Conservation (phyloP, 2,888 invertebrate species). For the Lasioglossum villosulum region DNA sequence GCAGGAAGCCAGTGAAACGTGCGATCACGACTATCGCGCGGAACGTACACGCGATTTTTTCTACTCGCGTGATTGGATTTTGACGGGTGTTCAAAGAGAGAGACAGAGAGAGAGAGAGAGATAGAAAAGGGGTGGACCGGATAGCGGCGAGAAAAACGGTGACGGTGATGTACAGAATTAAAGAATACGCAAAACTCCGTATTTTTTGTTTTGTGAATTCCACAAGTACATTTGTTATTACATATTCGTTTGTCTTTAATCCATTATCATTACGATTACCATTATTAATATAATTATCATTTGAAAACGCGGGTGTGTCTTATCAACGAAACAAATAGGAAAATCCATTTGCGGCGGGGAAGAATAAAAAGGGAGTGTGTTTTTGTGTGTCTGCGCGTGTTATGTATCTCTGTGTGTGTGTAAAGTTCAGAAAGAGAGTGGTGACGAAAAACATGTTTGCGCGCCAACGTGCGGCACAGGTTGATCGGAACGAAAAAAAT, state of each 20-base stretch:
- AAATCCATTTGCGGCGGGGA: conserved; percentile 13
- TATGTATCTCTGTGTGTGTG: not conserved
- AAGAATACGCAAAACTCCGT: conserved; percentile 75
- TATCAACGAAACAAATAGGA: conserved; percentile 55
- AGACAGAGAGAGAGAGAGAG: not conserved
- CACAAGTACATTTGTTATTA: conserved; percentile 79
- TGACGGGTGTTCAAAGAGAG: not conserved
- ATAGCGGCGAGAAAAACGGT: conserved; percentile 53
- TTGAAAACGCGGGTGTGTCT: conserved; percentile 67
- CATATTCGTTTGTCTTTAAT: conserved; percentile 71
- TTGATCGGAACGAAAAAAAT: conserved; percentile 59
- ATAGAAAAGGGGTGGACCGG: conserved; percentile 25
- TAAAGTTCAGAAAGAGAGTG: conserved; percentile 27
- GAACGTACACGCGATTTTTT: not conserved
- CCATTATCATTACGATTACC: conserved; percentile 70
- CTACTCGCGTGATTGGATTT: conserved; percentile 8
- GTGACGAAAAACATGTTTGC: conserved; percentile 51
- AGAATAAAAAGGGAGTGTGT: conserved; percentile 38
- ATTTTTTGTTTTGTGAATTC: conserved; percentile 73
- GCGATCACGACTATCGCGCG: conserved; percentile 57
- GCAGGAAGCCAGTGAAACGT: conserved; percentile 81
- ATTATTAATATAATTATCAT: conserved; percentile 68
- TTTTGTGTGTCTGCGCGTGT: not conserved
- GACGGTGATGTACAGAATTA: conserved; percentile 64
- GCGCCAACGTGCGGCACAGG: conserved; percentile 56